Conservation (phyloP, 2,797 vertebrate genomes). For the Molossus molossus region DNA sequence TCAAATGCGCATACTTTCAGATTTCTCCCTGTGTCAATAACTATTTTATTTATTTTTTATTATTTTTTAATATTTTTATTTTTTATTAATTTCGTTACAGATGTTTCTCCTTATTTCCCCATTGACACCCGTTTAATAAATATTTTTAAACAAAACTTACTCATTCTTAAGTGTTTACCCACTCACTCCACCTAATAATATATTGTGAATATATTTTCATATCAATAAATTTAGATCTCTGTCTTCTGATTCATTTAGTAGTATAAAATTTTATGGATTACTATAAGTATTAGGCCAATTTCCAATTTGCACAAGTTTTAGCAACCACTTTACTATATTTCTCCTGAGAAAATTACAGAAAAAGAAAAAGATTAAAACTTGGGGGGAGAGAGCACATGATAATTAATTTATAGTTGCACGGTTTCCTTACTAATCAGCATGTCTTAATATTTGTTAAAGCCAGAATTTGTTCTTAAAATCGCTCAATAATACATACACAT, state of each 20-base stretch:
- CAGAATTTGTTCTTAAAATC: background rate
- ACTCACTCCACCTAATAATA: background rate
- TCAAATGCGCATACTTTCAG: conserved; percentile 11
- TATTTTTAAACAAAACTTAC: conserved; percentile 15
- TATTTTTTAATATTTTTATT: too few species aligned
- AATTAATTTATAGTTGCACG: background rate
- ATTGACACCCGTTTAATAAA: background rate
- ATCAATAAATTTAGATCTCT: background rate
- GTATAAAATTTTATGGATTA: background rate
- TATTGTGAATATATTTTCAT: background rate
- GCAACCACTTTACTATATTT: background rate
- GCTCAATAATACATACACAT: background rate
- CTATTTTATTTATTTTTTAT: background rate
- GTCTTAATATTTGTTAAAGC: conserved; percentile 16
- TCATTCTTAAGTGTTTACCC: background rate
- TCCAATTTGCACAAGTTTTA: conserved; percentile 23
- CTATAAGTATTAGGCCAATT: background rate
- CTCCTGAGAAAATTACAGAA: background rate
- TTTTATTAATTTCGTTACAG: too few species aligned
- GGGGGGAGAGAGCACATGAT: background rate
- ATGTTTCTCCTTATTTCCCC: too few species aligned
- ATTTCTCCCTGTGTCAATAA: background rate
- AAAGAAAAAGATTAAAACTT: background rate
- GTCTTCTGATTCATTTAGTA: background rate
- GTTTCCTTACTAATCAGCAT: background rate